Percentiles rank a stretch among this genome's conserved stretches.
Evolutionary conservation across 1,140 invertebrate species (phyloP).

Genomic region (Drosophila varians): DNA sequence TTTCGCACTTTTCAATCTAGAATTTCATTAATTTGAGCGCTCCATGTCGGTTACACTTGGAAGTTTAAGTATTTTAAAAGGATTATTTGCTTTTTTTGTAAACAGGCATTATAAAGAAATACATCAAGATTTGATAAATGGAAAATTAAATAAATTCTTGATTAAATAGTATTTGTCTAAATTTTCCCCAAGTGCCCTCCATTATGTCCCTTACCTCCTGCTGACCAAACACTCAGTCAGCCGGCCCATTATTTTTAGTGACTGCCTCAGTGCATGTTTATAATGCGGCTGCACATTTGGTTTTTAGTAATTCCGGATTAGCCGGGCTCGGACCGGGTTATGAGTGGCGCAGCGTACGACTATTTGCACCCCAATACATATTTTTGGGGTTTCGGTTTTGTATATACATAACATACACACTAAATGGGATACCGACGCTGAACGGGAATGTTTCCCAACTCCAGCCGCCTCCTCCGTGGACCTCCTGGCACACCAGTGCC

Average conservation of each 20-base stretch:
- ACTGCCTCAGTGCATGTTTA: slow-evolving; percentile 44
- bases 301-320: slow-evolving; percentile 71
- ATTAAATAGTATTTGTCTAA: neutral
- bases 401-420: slow-evolving; percentile 6
- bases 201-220: slow-evolving; percentile 7
- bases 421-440: slow-evolving; percentile 32
- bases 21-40: slow-evolving; percentile 53
- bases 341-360: slow-evolving; percentile 1
- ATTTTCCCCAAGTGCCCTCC: neutral
- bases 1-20: slow-evolving; percentile 39
- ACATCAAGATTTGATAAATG: no score
- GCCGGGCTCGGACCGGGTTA: neutral
- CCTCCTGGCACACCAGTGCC: neutral
- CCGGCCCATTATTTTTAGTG: slow-evolving; percentile 51
- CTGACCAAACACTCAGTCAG: slow-evolving; percentile 41
- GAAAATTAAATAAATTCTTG: no score
- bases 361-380: slow-evolving; percentile 18
- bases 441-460: slow-evolving; percentile 20
- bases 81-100: no score
- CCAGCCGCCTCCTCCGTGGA: neutral
- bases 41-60: slow-evolving; percentile 12
- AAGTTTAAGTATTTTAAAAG: no score
- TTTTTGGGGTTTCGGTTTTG: slow-evolving; percentile 15
- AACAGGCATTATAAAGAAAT: no score
- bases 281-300: slow-evolving; percentile 62